These are phyloP conservation scores for Microplitis mediator DNA, from an alignment of 1,140 invertebrate genomes.

Conservation along the genomic window DNA sequence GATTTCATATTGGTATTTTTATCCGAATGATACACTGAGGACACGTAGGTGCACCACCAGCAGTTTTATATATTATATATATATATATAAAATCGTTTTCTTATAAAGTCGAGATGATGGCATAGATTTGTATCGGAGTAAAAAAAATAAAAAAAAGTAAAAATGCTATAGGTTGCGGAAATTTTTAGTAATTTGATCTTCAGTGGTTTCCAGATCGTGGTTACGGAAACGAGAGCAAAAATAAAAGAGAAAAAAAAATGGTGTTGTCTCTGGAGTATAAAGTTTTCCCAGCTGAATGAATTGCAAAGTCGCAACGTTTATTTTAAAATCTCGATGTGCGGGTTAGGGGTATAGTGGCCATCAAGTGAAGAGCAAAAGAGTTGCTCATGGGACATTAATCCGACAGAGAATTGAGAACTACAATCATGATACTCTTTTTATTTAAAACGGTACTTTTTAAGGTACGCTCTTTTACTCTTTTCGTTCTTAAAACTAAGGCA, in stretches of 20 bases:
- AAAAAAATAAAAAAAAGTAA: background rate
- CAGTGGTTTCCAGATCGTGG: slow-evolving; percentile 12
- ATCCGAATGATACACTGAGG: background rate
- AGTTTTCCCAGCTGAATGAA: slow-evolving; percentile 18
- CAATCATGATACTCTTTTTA: background rate
- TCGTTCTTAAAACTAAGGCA: background rate
- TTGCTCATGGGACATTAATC: slow-evolving; percentile 21
- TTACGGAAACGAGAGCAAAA: slow-evolving; percentile 7
- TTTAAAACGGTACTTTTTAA: background rate
- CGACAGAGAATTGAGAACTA: slow-evolving; percentile 19
- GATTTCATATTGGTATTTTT: slow-evolving; percentile 16
- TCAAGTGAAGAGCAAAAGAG: background rate
- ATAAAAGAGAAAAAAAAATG: background rate
- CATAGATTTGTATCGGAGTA: background rate
- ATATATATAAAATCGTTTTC: background rate
- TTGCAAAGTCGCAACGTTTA: slow-evolving; percentile 17
- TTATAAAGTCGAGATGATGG: background rate
- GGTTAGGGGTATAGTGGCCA: background rate
- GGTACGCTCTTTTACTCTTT: background rate
- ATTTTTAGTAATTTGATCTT: slow-evolving; percentile 9
- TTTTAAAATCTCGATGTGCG: slow-evolving; percentile 4
- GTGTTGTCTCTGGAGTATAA: slow-evolving; percentile 9
- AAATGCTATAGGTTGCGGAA: background rate
- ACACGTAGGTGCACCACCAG: background rate
- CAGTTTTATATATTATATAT: background rate